These are phyloP conservation scores for fruit fly (Drosophila melanogaster) DNA, from an alignment of 1,140 invertebrate genomes.

Conservation along the genomic window Release_6_plus_ISO1_MT NT_033777.3:13187501-13188000, in stretches of 20 bases:
- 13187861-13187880: background rate
- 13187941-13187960: slow-evolving; percentile 69
- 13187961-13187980: slow-evolving; percentile 83
- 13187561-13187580: too few species aligned
- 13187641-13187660: too few species aligned
- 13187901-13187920: background rate
- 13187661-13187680: too few species aligned
- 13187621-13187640: too few species aligned
- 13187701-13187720: slow-evolving; percentile 37
- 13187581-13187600: too few species aligned
- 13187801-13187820: slow-evolving; percentile 83
- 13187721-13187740: slow-evolving; percentile 24
- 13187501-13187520: background rate
- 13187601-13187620: too few species aligned
- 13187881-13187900: background rate
- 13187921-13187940: slow-evolving; percentile 36
- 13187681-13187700: background rate
- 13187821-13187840: slow-evolving; percentile 75
- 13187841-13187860: slow-evolving; percentile 62
- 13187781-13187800: slow-evolving; percentile 79
- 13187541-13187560: too few species aligned
- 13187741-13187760: slow-evolving; percentile 69
- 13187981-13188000: slow-evolving; percentile 83
- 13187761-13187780: slow-evolving; percentile 79
- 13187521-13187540: too few species aligned